A percentile compares a stretch with the other conserved stretches of the same genome.
Conservation (phyloP, 2,113 vertebrate genomes). For the Hippocampus comes region DNA sequence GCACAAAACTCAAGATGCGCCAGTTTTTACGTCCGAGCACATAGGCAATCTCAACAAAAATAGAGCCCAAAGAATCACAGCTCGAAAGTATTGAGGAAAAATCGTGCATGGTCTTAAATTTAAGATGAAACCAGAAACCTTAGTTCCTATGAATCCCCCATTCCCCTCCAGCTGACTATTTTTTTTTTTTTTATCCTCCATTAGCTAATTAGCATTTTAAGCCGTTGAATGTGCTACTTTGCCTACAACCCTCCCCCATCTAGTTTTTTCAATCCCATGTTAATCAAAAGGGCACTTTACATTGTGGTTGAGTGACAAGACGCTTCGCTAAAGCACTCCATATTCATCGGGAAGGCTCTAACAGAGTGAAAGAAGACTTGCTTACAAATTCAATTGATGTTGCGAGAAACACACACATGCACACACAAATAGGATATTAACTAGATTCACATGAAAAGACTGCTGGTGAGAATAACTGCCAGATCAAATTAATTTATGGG, state of each 20-base stretch:
- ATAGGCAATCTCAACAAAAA: no score
- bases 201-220: slow-evolving; percentile 75
- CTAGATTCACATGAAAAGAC: slow-evolving; percentile 25
- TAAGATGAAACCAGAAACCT: slow-evolving; percentile 37
- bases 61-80: not conserved
- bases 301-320: slow-evolving; percentile 54
- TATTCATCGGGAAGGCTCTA: slow-evolving; percentile 56
- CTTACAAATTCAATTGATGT: slow-evolving; percentile 42
- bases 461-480: slow-evolving; percentile 5
- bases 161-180: slow-evolving; percentile 35
- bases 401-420: slow-evolving; percentile 21
- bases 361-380: slow-evolving; percentile 32
- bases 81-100: slow-evolving; percentile 37
- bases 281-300: slow-evolving; percentile 71
- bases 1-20: no score
- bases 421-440: slow-evolving; percentile 25
- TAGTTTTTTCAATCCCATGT: slow-evolving; percentile 69
- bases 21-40: no score
- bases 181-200: slow-evolving; percentile 69
- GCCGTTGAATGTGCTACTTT: slow-evolving; percentile 65
- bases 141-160: slow-evolving; percentile 51
- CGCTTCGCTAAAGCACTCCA: slow-evolving; percentile 45
- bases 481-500: slow-evolving; percentile 10
- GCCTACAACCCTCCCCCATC: slow-evolving; percentile 40
- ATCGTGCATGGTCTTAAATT: slow-evolving; percentile 50